phyloP scores from a whole-genome alignment of 2,113 vertebrate genomes.

The Caloenas nicobarica region DNA sequence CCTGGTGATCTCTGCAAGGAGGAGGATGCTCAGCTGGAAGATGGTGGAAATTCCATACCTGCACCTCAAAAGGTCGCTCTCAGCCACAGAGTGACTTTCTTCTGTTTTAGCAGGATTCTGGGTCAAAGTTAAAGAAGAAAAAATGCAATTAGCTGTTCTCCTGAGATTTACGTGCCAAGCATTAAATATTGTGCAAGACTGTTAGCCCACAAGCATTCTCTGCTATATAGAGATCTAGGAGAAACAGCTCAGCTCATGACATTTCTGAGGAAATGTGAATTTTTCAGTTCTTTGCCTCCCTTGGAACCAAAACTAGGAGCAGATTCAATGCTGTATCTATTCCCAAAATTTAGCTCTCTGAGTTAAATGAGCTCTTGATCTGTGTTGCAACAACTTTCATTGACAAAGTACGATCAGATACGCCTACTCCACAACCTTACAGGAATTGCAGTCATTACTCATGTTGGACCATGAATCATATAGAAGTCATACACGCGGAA shows the following conservation, averaged over 20 bases:
- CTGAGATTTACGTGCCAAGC: not conserved
- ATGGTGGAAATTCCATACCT: not conserved
- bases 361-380: not conserved
- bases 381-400: not conserved
- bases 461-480: not conserved
- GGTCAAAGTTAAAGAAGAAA: not conserved
- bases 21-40: not conserved
- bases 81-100: not conserved
- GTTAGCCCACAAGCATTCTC: not conserved
- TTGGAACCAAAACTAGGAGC: not conserved
- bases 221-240: not conserved
- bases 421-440: not conserved
- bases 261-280: not conserved
- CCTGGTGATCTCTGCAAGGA: not conserved
- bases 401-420: rapidly evolving
- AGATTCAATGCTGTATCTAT: not conserved
- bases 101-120: not conserved
- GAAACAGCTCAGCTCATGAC: not conserved
- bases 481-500: not conserved
- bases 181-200: not conserved
- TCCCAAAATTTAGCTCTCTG: not conserved
- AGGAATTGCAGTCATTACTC: not conserved
- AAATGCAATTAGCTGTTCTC: not conserved
- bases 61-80: not conserved
- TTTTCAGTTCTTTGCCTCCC: not conserved